Evolutionary conservation across 2,113 vertebrate genomes (phyloP).

Genomic region (Leptocoma aspasia): DNA sequence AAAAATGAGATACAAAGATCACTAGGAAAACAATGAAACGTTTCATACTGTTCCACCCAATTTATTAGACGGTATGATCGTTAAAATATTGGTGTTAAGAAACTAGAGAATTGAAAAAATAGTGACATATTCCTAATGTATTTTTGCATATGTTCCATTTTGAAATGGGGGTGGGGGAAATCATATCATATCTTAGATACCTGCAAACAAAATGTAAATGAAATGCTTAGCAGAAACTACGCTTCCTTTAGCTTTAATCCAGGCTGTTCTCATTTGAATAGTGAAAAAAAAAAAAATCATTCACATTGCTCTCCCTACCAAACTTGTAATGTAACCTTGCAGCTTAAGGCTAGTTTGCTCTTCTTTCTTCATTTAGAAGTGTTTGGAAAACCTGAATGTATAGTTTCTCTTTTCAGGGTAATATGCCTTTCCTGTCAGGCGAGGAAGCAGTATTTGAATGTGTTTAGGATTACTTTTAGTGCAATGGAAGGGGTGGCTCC

Average conservation of each 20-base stretch:
- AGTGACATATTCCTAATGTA: background rate
- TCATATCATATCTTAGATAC: fast-evolving
- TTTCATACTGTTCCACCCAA: background rate
- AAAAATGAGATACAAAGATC: background rate
- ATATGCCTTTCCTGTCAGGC: background rate
- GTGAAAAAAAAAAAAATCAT: background rate
- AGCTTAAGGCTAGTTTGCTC: background rate
- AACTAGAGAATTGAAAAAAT: background rate
- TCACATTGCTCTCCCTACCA: background rate
- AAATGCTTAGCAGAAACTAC: background rate
- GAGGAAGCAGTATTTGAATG: background rate
- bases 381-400: background rate
- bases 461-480: background rate
- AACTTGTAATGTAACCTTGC: background rate
- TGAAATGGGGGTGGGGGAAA: fast-evolving
- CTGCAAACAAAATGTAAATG: background rate
- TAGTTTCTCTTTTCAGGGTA: background rate
- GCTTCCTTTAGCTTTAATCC: background rate
- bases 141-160: background rate
- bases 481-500: background rate
- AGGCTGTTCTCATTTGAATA: background rate
- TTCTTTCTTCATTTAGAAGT: background rate
- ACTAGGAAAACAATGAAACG: background rate
- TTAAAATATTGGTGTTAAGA: background rate
- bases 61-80: background rate